Percentiles rank a stretch among this genome's conserved stretches.
Evolutionary conservation across 2,113 vertebrate genomes (phyloP).

Genomic region (Uria lomvia): DNA sequence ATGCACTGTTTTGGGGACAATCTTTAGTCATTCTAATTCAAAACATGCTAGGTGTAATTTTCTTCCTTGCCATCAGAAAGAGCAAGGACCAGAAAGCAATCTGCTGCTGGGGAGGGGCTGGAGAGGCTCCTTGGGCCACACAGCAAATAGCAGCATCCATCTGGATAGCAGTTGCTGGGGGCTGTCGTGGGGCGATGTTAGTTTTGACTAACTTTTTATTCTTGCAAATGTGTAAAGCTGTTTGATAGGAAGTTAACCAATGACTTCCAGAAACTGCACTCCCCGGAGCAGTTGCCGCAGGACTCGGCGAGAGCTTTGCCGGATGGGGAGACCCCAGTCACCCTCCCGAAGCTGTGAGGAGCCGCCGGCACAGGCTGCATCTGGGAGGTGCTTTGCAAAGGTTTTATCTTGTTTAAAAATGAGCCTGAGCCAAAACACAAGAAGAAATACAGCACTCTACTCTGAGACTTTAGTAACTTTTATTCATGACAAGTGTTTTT

Average conservation of each 20-base stretch:
- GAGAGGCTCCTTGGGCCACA: neutral
- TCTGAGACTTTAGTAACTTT: neutral
- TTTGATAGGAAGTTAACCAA: neutral
- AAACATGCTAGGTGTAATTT: neutral
- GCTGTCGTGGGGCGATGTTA: neutral
- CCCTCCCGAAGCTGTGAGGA: neutral
- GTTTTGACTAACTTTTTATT: neutral
- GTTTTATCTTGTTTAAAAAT: neutral
- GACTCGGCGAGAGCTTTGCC: rapidly evolving
- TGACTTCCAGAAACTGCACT: neutral
- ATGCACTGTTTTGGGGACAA: neutral
- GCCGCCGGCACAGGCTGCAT: rapidly evolving
- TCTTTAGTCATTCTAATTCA: neutral
- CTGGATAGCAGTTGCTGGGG: slow-evolving; percentile 36
- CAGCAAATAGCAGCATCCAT: slow-evolving; percentile 7
- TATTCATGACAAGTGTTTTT: neutral
- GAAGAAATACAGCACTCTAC: neutral
- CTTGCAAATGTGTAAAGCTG: neutral
- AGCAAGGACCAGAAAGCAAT: neutral
- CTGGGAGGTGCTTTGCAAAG: neutral
- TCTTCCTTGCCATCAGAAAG: neutral
- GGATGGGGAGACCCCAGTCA: rapidly evolving
- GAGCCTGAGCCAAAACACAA: neutral
- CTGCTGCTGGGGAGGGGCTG: neutral
- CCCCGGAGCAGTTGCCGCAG: neutral